phyloP scores from a whole-genome alignment of 2,797 vertebrate species.

The Heliangelus exortis region DNA sequence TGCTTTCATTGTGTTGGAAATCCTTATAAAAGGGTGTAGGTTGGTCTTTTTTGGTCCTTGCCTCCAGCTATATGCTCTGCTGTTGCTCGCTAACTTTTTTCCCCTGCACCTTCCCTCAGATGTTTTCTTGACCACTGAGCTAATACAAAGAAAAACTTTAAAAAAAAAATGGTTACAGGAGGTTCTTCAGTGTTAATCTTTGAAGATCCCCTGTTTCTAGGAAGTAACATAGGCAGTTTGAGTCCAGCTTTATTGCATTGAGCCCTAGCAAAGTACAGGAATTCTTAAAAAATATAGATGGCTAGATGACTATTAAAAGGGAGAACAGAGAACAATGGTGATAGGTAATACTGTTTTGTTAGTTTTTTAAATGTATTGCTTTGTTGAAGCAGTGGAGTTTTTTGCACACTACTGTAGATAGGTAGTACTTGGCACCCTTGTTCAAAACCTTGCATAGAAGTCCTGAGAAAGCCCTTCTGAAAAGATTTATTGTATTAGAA shows the following conservation, averaged over 20 bases:
- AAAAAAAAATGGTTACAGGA: background rate
- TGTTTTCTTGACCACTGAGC: background rate
- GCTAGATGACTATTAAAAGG: background rate
- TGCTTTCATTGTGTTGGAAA: background rate
- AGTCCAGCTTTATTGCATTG: background rate
- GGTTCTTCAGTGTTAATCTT: background rate
- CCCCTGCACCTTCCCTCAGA: background rate
- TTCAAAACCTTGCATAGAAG: background rate
- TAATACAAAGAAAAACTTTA: background rate
- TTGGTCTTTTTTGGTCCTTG: no score
- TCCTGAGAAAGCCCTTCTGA: background rate
- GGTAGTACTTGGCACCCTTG: background rate
- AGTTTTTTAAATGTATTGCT: background rate
- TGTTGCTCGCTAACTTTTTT: background rate
- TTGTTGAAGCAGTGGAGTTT: background rate
- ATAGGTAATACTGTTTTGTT: background rate
- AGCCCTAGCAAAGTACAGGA: background rate
- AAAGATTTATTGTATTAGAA: background rate
- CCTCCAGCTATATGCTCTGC: fast-evolving
- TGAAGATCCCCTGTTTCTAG: background rate
- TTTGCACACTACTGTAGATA: background rate
- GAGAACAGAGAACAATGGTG: background rate
- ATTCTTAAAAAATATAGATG: background rate
- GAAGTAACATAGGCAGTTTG: background rate
- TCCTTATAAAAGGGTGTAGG: background rate